Percentiles rank a stretch among this genome's conserved stretches.
Conservation (phyloP, 2,888 invertebrate genomes). For the Chrysolina haemoptera region DNA sequence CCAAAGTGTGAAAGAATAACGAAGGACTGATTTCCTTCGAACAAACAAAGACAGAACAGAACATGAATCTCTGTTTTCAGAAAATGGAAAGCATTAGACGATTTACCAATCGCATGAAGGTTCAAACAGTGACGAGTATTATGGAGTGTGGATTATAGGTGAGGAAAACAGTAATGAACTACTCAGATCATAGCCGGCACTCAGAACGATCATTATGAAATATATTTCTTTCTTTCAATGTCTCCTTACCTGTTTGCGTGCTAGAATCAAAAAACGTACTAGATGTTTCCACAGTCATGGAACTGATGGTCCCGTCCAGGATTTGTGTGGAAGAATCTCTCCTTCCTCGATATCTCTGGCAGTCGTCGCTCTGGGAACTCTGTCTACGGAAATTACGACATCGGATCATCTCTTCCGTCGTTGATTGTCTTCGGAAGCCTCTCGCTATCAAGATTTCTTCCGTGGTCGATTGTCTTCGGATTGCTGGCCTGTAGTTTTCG, state of each 20-base stretch:
- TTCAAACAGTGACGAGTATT: not conserved
- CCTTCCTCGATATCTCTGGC: conserved; percentile 75
- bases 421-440: conserved; percentile 91
- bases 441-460: conserved; percentile 93
- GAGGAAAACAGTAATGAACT: not conserved
- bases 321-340: conserved; percentile 92
- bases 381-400: conserved; percentile 89
- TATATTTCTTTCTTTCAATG: conserved; percentile 42
- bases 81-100: too few species aligned
- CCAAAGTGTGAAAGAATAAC: too few species aligned
- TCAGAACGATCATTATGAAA: conserved; percentile 37
- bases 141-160: not conserved
- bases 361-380: conserved; percentile 83
- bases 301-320: conserved; percentile 90
- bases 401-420: conserved; percentile 94
- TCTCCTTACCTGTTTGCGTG: conserved; percentile 88
- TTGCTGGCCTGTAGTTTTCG: conserved; percentile 79
- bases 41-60: too few species aligned
- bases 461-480: conserved; percentile 90
- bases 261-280: conserved; percentile 94
- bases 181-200: conserved; percentile 13
- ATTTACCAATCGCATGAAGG: too few species aligned
- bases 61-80: too few species aligned
- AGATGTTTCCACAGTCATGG: conserved; percentile 94
- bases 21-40: too few species aligned